Percentiles rank a stretch among this genome's conserved stretches.
Conservation (phyloP, 2,113 vertebrate genomes). For the Polyodon spathula region DNA sequence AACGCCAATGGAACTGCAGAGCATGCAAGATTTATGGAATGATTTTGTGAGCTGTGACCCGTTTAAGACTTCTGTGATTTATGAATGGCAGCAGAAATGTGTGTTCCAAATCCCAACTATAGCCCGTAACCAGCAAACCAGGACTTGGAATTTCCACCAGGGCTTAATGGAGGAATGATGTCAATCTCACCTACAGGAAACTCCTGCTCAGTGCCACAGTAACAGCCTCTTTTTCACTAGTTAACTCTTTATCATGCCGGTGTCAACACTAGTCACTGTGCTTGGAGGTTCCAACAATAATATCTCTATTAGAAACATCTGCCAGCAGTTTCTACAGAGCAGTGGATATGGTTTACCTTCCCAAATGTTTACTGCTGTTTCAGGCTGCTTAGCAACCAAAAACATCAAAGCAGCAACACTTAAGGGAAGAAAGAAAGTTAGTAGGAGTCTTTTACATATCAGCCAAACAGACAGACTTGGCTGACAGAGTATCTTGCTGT, state of each 20-base stretch:
- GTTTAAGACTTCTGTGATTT: too few relatives aligned
- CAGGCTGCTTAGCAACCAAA: constrained; percentile 45
- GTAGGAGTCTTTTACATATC: neutral
- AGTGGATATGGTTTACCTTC: constrained; percentile 8
- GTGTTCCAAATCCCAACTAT: constrained; percentile 30
- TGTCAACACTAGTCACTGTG: too few relatives aligned
- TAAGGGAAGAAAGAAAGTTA: constrained; percentile 16
- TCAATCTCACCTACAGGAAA: constrained; percentile 29
- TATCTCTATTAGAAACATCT: too few relatives aligned
- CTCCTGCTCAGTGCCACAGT: neutral
- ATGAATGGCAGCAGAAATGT: constrained; percentile 21
- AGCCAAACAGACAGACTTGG: neutral
- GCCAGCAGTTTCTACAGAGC: neutral
- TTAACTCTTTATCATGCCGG: too few relatives aligned
- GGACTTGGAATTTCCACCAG: constrained; percentile 26
- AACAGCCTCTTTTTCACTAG: too few relatives aligned
- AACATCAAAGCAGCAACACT: constrained; percentile 21
- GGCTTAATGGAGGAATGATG: constrained; percentile 31
- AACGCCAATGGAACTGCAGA: too few relatives aligned
- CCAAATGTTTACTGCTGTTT: constrained; percentile 40
- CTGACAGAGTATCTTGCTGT: neutral
- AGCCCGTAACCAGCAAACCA: constrained; percentile 16
- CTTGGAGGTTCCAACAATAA: too few relatives aligned
- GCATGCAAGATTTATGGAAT: too few relatives aligned
- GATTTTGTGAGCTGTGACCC: too few relatives aligned